phyloP scores from a whole-genome alignment of 2,113 vertebrate species.

The Cyphomyrus plagiostoma region DNA sequence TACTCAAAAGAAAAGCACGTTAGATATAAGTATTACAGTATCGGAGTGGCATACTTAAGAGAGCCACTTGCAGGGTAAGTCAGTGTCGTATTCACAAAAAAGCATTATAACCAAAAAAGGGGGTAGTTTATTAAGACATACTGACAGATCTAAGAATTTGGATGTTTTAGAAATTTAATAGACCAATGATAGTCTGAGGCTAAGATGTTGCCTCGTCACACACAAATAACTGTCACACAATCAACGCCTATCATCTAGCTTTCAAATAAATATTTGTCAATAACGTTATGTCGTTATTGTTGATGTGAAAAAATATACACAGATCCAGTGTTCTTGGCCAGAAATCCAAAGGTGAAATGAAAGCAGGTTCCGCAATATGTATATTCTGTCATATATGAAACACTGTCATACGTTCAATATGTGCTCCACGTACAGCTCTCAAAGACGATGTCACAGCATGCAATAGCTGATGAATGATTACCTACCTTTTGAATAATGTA shows the following conservation, averaged over 20 bases:
- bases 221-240: neutral
- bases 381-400: neutral
- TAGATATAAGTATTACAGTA: neutral
- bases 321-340: neutral
- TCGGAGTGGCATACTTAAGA: neutral
- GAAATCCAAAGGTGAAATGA: neutral
- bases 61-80: neutral
- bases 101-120: neutral
- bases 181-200: neutral
- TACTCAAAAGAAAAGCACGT: neutral
- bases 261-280: neutral
- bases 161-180: neutral
- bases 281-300: neutral
- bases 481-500: slow-evolving; percentile 92
- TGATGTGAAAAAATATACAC: neutral
- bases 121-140: neutral
- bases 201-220: neutral
- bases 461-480: slow-evolving; percentile 15
- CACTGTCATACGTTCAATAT: neutral
- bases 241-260: neutral
- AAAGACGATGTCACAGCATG: neutral
- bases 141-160: neutral
- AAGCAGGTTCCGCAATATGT: neutral
- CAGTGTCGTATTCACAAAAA: neutral
- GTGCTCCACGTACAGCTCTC: neutral